These are phyloP conservation scores for Melanitta fusca DNA, from an alignment of 2,797 vertebrate species.

Conservation along the genomic window DNA sequence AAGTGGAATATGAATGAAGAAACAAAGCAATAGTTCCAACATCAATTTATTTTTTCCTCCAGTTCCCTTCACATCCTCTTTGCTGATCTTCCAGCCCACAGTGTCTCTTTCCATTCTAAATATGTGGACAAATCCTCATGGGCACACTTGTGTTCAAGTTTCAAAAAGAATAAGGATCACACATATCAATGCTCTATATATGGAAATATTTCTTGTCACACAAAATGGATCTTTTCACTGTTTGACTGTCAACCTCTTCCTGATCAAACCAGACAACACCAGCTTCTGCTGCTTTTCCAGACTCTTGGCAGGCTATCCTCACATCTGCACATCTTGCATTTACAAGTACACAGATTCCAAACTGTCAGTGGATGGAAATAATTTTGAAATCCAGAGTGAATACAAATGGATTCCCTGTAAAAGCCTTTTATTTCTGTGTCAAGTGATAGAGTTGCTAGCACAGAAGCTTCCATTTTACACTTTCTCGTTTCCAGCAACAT, in stretches of 20 bases:
- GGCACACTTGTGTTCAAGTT: not conserved
- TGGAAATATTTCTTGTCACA: conserved; percentile 54
- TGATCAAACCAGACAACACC: conserved; percentile 64
- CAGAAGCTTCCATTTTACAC: conserved; percentile 58
- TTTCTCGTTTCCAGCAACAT: not conserved
- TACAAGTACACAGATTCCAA: conserved; percentile 61
- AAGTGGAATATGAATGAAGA: conserved; percentile 30
- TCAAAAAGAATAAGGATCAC: conserved; percentile 29
- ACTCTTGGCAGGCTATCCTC: conserved; percentile 51
- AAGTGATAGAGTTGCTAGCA: conserved; percentile 35
- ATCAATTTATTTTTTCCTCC: conserved; percentile 20
- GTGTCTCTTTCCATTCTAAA: conserved; percentile 11
- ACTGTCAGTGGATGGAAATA: conserved; percentile 65
- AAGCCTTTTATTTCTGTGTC: conserved; percentile 54
- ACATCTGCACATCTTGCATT: conserved; percentile 57
- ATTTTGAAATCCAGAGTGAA: conserved; percentile 66
- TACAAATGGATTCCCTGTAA: conserved; percentile 63
- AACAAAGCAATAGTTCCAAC: conserved; percentile 1
- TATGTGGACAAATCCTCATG: not conserved
- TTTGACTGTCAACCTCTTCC: conserved; percentile 47
- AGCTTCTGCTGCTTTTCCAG: conserved; percentile 46
- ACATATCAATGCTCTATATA: conserved; percentile 10
- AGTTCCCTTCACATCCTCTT: not conserved
- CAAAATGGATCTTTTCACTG: conserved; percentile 62
- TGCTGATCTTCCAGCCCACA: not conserved